A percentile compares a stretch with the other conserved stretches of the same genome.
These are phyloP conservation scores for Hystrix cristata DNA, from an alignment of 2,113 vertebrate species.

Conservation along the genomic window DNA sequence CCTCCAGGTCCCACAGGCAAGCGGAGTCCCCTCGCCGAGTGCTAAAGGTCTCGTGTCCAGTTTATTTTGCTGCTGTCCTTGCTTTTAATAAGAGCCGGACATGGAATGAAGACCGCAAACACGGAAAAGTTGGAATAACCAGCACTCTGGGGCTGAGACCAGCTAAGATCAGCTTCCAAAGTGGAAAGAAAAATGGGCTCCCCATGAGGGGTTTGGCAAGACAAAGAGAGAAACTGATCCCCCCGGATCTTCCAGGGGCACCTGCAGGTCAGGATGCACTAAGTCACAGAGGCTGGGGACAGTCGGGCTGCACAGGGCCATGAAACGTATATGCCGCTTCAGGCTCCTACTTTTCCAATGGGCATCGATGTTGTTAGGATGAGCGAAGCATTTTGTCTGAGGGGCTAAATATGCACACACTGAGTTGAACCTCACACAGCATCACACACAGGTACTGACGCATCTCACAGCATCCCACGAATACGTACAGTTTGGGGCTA, in stretches of 20 bases:
- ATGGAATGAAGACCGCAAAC: not conserved
- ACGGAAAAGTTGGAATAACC: not conserved
- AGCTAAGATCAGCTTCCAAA: too few relatives aligned
- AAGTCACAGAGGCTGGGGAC: not conserved
- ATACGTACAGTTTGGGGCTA: not conserved
- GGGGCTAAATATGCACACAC: too few relatives aligned
- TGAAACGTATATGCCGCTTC: fast-evolving
- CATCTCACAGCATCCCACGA: too few relatives aligned
- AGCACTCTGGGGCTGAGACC: not conserved
- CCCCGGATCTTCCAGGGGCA: too few relatives aligned
- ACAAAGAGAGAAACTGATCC: not conserved
- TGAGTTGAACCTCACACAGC: not conserved
- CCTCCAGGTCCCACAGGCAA: not conserved
- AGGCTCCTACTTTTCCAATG: not conserved
- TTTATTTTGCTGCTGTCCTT: not conserved
- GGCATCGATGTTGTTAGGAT: fast-evolving
- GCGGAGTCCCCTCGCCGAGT: not conserved
- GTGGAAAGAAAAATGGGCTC: not conserved
- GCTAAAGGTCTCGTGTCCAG: not conserved
- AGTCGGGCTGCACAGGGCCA: fast-evolving
- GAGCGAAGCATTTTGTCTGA: too few relatives aligned
- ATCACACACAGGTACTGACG: not conserved
- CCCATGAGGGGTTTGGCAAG: not conserved
- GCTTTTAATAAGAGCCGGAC: not conserved
- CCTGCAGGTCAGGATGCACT: not conserved